Base-by-base conservation (phyloP, 2,113 vertebrate species). In the Acanthisitta chloris region DNA sequence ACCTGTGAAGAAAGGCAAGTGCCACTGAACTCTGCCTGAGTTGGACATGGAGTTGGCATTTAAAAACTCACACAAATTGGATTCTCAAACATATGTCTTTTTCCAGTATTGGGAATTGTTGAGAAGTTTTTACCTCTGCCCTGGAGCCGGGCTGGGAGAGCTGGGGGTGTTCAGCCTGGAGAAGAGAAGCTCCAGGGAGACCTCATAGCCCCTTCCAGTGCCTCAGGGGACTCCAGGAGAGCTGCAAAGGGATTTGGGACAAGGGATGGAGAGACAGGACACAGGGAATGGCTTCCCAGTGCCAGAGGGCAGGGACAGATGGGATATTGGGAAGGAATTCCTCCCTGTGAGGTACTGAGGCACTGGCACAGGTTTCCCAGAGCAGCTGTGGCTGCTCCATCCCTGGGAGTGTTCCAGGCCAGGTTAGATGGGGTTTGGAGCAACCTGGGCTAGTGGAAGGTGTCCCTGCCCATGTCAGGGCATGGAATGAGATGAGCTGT, bases 371-470 rank as follows among this genome's bases (percentile, higher is more conserved):
- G 45, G 17, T 1, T 86, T 20, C 21, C 52, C 52, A 43, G 72
- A 43, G 52, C 1, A 77, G 26, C 33, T 67, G 36, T 36, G 45
- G 45, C 31, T 67, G 36, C 14, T 36, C 36, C 36, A 77, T 15
- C 3, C 14, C 28, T 78, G 45, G 21, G 4, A 19, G 46, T 77
- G 23, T n/a, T 1, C 14, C 0, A 28, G 26, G 26, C 38, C 23
- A 23, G 23, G 8, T 3, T 69, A 36, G 34, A 31, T 3, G 1
- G 12, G 43, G 20, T 8, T 76, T 76, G 62, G 28, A 77, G 8
- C 38, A 59, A 0, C 28, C 45, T 45, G 54, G 17, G 1, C 6
- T 5, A 11, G 5, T 69, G 26, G 14, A 18, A 52, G 54, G 12
- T 69, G 38, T 78, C 72, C 33, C 28, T 86, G 33, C 21, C 54